Evolutionary conservation across 2,113 vertebrate genomes (phyloP), one percentile per base, ranked within the genome.

Genomic region (Penelope pileata): DNA sequence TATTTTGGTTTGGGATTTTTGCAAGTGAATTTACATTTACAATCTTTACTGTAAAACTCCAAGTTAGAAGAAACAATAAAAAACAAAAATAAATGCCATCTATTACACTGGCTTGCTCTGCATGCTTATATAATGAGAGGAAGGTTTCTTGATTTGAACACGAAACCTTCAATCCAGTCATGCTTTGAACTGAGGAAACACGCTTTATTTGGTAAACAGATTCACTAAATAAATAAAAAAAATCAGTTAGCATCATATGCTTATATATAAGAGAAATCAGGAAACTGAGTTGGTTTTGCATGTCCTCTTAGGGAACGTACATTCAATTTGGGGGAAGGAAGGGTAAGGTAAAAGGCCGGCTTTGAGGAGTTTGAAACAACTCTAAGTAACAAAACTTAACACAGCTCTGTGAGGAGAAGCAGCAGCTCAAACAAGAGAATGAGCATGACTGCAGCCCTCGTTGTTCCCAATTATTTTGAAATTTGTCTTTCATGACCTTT

Each of bases 131-230:
- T 30, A 78, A 68, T 51, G 32, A 27, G 63, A 70, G 15, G 19
- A 45, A 93, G 12, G 19, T 42, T 92, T 83, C 73, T 63, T 63
- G 72, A 75, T 80, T 62, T 50, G 30, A 53, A 62, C 32, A 50
- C 9, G 59, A 89, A 1, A 54, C 32, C 23, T 72, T 72, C 64
- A 63, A 74, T 5, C 2, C 47, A 91, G 68, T 42, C 47, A 30
- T 4, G 38, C 68, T 92, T 91, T 92, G 72, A 95, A 91, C 54
- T 69, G 26, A 83, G 54, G 59, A 90, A 90, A 76, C 30, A 16
- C 12, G 64, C 53, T 85, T 82, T 81, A 16, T 85, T 66, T 70
- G 53, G 43, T 83, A 68, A 90, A n/a, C 40, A 36, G 58, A 88
- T 73, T 60, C 88, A 68, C 34, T 43, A 45, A 45, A 16, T 16